Evolutionary conservation across 1,140 invertebrate species (phyloP), one percentile per base, ranked within the genome.

Genomic region (Diabrotica virgifera): DNA sequence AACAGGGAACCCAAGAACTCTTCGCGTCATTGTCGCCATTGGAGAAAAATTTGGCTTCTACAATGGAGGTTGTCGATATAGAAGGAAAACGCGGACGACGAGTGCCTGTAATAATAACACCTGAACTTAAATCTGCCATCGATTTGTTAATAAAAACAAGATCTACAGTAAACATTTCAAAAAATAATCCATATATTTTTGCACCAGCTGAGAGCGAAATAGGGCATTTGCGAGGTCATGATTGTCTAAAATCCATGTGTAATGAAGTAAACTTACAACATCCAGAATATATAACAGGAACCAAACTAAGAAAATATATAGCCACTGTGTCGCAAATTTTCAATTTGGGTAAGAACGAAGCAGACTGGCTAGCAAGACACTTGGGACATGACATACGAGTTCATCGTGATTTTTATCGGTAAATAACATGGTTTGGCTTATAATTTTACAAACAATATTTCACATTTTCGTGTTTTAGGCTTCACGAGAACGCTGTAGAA

Each of bases 251-350:
- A n/a, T n/a, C 61, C 58, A 11, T 52, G 57, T 37, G 14, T 10
- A 11, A 12, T 62, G 6, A 63, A 12, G 36, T 59, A 37, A 57
- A 10, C n/a, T 24, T 36, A 63, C 57, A 9, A 57, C 12, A 11
- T 12, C 52, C 11, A 63, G n/a, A n/a, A n/a, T n/a, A n/a, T n/a
- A n/a, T n/a, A n/a, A n/a, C n/a, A n/a, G n/a, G n/a, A n/a, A n/a
- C 61, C 12, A 63, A 63, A 58, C 38, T 63, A 36, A 35, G 61
- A 10, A 63, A 63, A n/a, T 63, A 63, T 56, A 57, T 56, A 11
- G 61, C 61, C 13, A 63, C 61, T 36, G 61, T 63, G 12, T 63
- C 36, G 8, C 61, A 63, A 56, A 35, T 63, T 5, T 59, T 63
- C 12, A 63, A 63, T 54, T 12, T 63, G 36, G 37, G 12, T 14